Evolutionary conservation across 2,797 vertebrate genomes (phyloP), one percentile per base, ranked within the genome.

Genomic region (Enteromius thamalakanensis): DNA sequence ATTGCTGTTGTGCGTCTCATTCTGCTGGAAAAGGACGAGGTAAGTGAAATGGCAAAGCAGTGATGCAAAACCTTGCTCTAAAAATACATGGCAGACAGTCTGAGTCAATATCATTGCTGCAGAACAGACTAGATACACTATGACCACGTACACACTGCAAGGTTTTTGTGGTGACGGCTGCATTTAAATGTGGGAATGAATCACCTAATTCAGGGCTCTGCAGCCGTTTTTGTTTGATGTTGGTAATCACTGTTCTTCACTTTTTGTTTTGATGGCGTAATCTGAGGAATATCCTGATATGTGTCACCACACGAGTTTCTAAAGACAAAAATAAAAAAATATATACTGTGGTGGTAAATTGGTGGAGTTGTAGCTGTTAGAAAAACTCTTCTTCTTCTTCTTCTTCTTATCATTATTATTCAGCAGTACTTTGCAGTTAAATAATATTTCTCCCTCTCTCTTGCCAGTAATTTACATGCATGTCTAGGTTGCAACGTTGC

Each of bases 21-120:
- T 86, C 91, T 99, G 58, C 92, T 99, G 91, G 97, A 98, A 89
- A 91, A 95, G 0, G 97, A 99, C 0, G 97, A 98, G 97, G 98
- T 99, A 90, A 94, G 87, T 32, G n/a, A 51, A 34, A 71, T 21
- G 26, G 74, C 26, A 14, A 12, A 17, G n/a, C 58, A 70, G 17
- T 7, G 6, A 51, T 79, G 21, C 29, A 29, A 47, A 67, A 42
- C 6, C 21, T 60, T 26, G 60, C n/a, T 69, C 12, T 75, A 23
- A 47, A 77, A 77, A 55, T 14, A 53, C 69, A 79, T 11, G 26
- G 53, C 60, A 67, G 42, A 58, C 29, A 4, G 19, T 76, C 58
- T 79, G 34, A 42, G 65, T 78, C 23, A 77, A 29, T 21, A 6
- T 23, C 19, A 12, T 4, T 49, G 11, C 26, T n/a, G 17, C 6